Evolutionary conservation across 2,113 vertebrate genomes (phyloP), one percentile per base, ranked within the genome.

Genomic region (Odocoileus hemionus): DNA sequence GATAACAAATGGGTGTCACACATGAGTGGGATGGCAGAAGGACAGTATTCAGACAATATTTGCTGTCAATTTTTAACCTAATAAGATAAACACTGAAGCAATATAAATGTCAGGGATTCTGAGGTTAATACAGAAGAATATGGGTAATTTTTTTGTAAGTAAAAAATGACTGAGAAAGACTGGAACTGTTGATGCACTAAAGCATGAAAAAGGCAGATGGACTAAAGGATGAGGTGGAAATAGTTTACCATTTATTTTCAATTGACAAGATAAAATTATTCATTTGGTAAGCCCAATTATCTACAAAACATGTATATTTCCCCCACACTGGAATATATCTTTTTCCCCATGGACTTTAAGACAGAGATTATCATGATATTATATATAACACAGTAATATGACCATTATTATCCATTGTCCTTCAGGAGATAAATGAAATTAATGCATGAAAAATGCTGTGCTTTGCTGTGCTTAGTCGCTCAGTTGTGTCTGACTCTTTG

Each of bases 21-120:
- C 67, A 95, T 87, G 91, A 97, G 16, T 4, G 1, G 47, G 57
- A 96, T 97, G 33, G 55, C 45, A 93, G 80, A 98, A 94, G 91
- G 45, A 15, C 39, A 83, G 4, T 43, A 14, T 9, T 96, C 70
- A 93, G 55, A 90, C 5, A 93, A 94, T 90, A 83, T 39, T 58
- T 95, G 17, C 5, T 88, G 43, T 93, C 97, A 86, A 33, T 93
- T 95, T 52, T 96, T 96, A 28, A 93, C 1, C 39, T 85, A 12
- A 14, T 10, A 60, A 60, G 28, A 4, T 74, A 93, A 30, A 19
- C 50, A 98, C 39, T 89, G 3, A 97, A 97, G 36, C 33, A 89
- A 2, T 61, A 3, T 19, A 8, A 9, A n/a, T 96, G n/a, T 33
- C 80, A 86, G 67, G n/a, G 17, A 15, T 55, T 84, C 74, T 91